phyloP scores from a whole-genome alignment of 2,797 vertebrate species.

The Chloroceryle amazona region DNA sequence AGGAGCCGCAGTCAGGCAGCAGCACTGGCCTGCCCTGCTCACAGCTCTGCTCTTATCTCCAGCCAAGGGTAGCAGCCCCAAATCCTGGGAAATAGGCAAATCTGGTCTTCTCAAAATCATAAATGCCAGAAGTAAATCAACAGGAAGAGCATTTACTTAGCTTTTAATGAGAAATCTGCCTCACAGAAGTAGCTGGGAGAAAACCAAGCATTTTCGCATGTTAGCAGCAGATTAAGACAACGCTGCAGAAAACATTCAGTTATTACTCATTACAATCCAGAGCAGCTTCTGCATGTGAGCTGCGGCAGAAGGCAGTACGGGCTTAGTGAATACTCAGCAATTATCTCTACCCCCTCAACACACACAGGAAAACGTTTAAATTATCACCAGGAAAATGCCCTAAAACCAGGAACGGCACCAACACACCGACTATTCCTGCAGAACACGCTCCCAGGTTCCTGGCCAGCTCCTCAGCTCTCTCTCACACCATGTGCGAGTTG shows the following conservation, averaged over 20 bases:
- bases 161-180: not conserved
- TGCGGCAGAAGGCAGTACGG: not conserved
- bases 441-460: not conserved
- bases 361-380: not conserved
- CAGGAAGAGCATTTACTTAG: not conserved
- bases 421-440: not conserved
- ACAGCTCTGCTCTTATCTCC: not conserved
- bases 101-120: not conserved
- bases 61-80: not conserved
- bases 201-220: not conserved
- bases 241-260: not conserved
- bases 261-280: not conserved
- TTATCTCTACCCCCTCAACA: not conserved
- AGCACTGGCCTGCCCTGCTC: not conserved
- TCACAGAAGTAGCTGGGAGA: not conserved
- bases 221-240: not conserved
- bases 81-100: not conserved
- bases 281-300: not conserved
- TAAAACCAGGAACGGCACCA: not conserved
- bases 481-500: not conserved
- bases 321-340: constrained; percentile 22
- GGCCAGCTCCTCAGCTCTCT: not conserved
- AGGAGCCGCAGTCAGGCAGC: not conserved
- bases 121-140: not conserved
- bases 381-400: constrained; percentile 9